Evolutionary conservation across 2,113 vertebrate genomes (phyloP).

Genomic region (Pomatorhinus ruficollis): DNA sequence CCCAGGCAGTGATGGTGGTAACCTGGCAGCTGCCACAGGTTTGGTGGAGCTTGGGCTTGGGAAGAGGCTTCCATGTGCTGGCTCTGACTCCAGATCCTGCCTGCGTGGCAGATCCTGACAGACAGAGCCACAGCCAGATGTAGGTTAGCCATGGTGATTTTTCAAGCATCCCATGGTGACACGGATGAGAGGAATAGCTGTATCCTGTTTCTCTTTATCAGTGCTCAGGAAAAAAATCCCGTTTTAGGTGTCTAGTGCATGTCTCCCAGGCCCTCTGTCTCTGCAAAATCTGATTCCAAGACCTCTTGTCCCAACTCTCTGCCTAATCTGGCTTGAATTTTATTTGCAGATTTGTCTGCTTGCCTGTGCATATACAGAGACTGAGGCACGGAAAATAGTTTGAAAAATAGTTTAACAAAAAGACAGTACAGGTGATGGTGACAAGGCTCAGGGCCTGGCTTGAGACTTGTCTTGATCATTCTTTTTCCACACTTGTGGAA

Average conservation of each 20-base stretch:
- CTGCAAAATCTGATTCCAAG: background rate
- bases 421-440: background rate
- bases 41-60: background rate
- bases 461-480: accelerated
- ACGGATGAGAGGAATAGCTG: background rate
- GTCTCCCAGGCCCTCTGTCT: background rate
- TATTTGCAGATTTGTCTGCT: background rate
- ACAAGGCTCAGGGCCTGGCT: background rate
- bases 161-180: background rate
- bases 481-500: background rate
- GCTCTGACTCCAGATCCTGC: background rate
- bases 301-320: background rate
- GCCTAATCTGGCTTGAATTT: background rate
- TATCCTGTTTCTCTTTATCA: background rate
- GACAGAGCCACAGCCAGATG: background rate
- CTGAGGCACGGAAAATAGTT: background rate
- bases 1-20: accelerated
- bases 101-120: accelerated
- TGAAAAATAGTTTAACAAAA: background rate
- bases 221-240: background rate
- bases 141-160: background rate
- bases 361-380: background rate
- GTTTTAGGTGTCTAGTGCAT: background rate
- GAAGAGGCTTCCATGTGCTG: background rate
- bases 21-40: background rate